A percentile compares a stretch with the other conserved stretches of the same genome.
Conservation (phyloP, 2,888 invertebrate genomes). For the Macrophya annulata region DNA sequence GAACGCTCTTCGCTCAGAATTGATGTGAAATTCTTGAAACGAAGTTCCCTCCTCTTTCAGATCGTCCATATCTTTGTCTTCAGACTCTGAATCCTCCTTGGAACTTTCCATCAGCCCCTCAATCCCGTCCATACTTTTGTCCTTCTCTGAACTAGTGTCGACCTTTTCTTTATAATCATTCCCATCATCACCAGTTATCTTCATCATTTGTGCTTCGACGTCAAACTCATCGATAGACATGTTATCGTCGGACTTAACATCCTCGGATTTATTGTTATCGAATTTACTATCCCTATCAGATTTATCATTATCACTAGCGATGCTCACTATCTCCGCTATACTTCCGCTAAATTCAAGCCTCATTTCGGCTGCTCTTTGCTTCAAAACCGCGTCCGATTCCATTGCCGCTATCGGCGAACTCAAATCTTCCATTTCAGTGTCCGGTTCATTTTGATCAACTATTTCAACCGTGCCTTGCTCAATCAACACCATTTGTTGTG, state of each 20-base stretch:
- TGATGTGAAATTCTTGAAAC: conserved; percentile 59
- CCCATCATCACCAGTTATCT: conserved; percentile 76
- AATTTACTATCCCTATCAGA: conserved; percentile 65
- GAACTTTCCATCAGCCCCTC: conserved; percentile 78
- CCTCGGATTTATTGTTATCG: conserved; percentile 63
- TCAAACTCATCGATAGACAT: conserved; percentile 77
- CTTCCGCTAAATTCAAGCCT: conserved; percentile 78
- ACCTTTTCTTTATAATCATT: conserved; percentile 76
- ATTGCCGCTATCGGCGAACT: conserved; percentile 76
- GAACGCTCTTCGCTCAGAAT: conserved; percentile 67
- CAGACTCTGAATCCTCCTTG: conserved; percentile 76
- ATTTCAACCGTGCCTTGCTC: conserved; percentile 78
- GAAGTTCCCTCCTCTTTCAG: conserved; percentile 61
- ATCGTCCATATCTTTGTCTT: conserved; percentile 69
- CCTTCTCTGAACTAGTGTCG: conserved; percentile 71
- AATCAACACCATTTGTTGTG: conserved; percentile 45
- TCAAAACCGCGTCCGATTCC: conserved; percentile 79
- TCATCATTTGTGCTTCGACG: conserved; percentile 78
- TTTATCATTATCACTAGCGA: conserved; percentile 67
- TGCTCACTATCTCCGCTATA: conserved; percentile 66
- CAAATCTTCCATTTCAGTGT: conserved; percentile 78
- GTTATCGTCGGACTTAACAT: conserved; percentile 69
- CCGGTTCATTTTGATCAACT: conserved; percentile 73
- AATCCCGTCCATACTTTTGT: conserved; percentile 76
- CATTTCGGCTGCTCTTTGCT: conserved; percentile 80